Evolutionary conservation across 1,140 invertebrate genomes (phyloP).

Genomic region (Ceratosolen solmsi): DNA sequence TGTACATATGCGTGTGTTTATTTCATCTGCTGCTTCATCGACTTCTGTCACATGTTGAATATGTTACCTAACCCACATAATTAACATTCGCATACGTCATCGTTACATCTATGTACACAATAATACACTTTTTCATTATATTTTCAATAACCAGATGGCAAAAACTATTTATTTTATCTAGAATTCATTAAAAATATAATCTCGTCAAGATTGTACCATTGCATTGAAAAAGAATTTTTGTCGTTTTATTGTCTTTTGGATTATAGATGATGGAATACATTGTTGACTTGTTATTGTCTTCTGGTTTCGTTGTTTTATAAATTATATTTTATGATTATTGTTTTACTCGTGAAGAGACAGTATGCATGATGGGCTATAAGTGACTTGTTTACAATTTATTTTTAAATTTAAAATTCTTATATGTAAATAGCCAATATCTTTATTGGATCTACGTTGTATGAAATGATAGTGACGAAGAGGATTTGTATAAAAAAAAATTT

Average conservation of each 20-base stretch:
- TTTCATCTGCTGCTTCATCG: conserved; percentile 22
- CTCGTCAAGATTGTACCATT: conserved; percentile 3
- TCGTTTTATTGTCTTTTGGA: conserved; percentile 14
- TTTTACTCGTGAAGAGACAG: background rate
- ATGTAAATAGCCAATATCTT: background rate
- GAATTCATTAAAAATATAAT: conserved; percentile 19
- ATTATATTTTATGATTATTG: background rate
- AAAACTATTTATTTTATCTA: background rate
- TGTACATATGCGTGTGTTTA: background rate
- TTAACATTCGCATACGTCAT: conserved; percentile 16
- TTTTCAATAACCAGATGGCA: conserved; percentile 8
- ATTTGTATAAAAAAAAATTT: conserved; percentile 22
- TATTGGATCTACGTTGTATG: background rate
- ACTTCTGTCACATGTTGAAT: conserved; percentile 3
- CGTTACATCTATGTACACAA: conserved; percentile 20
- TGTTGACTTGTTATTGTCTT: conserved; percentile 23
- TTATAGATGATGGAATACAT: background rate
- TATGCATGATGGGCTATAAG: background rate
- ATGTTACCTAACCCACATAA: conserved; percentile 30
- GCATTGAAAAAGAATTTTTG: background rate
- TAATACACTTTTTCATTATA: conserved; percentile 10
- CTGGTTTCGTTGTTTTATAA: conserved; percentile 13
- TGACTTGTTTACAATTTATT: background rate
- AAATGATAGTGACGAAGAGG: background rate
- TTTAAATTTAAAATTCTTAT: background rate